Evolutionary conservation across 2,797 vertebrate species (phyloP).

Genomic region (Paedocypris micromegethes): DNA sequence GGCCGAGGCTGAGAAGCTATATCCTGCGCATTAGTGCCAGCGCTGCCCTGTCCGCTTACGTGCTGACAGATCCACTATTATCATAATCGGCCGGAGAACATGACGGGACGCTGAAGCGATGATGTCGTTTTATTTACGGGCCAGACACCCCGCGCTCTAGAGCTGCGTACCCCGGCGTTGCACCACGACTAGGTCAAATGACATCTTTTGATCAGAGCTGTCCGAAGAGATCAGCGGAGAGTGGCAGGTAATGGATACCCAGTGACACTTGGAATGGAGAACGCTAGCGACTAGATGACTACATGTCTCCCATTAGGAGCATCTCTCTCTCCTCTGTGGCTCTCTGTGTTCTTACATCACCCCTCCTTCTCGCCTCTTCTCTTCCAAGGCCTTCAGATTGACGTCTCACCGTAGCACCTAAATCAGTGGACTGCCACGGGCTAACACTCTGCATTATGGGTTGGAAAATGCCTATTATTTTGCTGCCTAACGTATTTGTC

Average conservation of each 20-base stretch:
- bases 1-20: slow-evolving; percentile 49
- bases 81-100: slow-evolving; percentile 98
- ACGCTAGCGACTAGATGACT: slow-evolving; percentile 67
- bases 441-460: slow-evolving; percentile 83
- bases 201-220: slow-evolving; percentile 99
- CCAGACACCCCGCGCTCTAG: slow-evolving; percentile 73
- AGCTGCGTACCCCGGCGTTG: slow-evolving; percentile 29
- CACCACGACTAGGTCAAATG: slow-evolving; percentile 87
- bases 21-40: slow-evolving; percentile 68
- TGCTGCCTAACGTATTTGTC: slow-evolving; percentile 36
- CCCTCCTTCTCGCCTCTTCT: slow-evolving; percentile 35
- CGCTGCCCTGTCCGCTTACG: slow-evolving; percentile 79
- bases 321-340: slow-evolving; percentile 64
- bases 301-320: slow-evolving; percentile 86
- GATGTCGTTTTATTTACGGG: slow-evolving; percentile 99
- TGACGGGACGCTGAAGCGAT: slow-evolving; percentile 99
- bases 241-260: slow-evolving; percentile 98
- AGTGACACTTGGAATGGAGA: slow-evolving; percentile 84
- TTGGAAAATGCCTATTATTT: slow-evolving; percentile 86
- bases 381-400: slow-evolving; percentile 71
- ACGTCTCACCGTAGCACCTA: slow-evolving; percentile 77
- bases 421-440: slow-evolving; percentile 79
- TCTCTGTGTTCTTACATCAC: slow-evolving; percentile 64
- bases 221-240: slow-evolving; percentile 99
- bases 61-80: slow-evolving; percentile 90